Evolutionary conservation across 2,888 invertebrate species (phyloP), one percentile per base, ranked within the genome.

Genomic region (Cheilosia soror): DNA sequence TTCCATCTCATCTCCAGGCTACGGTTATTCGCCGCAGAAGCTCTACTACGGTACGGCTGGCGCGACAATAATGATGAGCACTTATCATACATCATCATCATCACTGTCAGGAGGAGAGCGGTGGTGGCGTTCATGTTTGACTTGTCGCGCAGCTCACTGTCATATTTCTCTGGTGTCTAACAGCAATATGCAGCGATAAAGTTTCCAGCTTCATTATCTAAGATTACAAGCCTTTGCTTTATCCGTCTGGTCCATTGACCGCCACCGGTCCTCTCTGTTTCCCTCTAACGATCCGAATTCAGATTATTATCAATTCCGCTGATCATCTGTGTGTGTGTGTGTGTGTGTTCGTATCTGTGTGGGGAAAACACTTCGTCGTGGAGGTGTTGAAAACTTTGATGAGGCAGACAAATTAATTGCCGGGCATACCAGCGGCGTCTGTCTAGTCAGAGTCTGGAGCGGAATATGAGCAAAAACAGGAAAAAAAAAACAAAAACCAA

Each of bases 301-400:
- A 55, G 51, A 63, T 62, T 63, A 51, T 62, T 62, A 47, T 47
- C 37, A 15, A 42, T 29, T 40, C 58, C 33, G 2, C 33, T 69
- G 69, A 13, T 47, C 47, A 49, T 51, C 25, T 33, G n/a, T 15
- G 3, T 4, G 20, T 44, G n/a, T 4, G 5, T 44, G 20, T 20
- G 7, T 47, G 15, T 44, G 44, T 7, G 7, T 5, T 20, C 20
- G 20, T 20, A 20, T 20, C 20, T 20, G 20, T 20, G 20, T 20
- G 20, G 20, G 20, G 44, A 47, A 37, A 55, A 47, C 69, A 62
- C 79, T 68, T 60, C 75, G 37, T 57, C 78, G 40, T 49, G 65
- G 79, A 80, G 80, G 84, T 84, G 84, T 76, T 84, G 65, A 84
- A 84, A 79, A 63, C 73, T 75, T 75, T 80, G 69, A 84, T 55